Base-by-base conservation (phyloP, 2,888 invertebrate species). In the Deilephila elpenor region DNA sequence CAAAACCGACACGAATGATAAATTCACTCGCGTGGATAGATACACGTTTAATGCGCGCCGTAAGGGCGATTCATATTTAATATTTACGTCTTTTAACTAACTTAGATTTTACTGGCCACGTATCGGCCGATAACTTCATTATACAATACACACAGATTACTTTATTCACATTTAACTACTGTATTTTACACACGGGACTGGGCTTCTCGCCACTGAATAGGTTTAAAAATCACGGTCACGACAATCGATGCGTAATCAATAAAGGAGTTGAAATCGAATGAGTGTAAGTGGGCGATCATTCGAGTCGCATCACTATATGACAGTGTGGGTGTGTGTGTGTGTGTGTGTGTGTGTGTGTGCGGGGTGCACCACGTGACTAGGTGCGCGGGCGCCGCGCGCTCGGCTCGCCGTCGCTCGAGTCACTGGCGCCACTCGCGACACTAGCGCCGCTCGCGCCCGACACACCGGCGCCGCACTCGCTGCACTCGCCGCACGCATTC, bases 101-200 rank as follows among this genome's bases (percentile, higher is more conserved):
- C 67, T 20, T 64, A 37, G 64, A 64, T 67, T 51, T 62, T 7
- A 51, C 67, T 67, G 25, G 51, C 67, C 44, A 1, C 25, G 17
- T 51, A 67, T 67, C 6, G 44, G 51, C 67, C 25, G 64, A 67
- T 67, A 67, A 51, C 8, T 64, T 64, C 20, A 64, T 51, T 67
- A 67, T 51, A 67, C 25, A 25, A 25, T 25, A 25, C 25, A 25
- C 67, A 67, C 25, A 67, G 64, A 64, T 51, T 67, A 56, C 56
- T 56, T 56, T 56, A 67, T 67, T 44, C 67, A 51, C 67, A 67
- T 67, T 51, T 67, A 67, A 51, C 67, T 67, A 67, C 67, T 51
- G 51, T 37, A n/a, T 67, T 67, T 67, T 64, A 64, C 44, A 67
- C 51, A 51, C 17, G 25, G 51, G 67, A 44, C 51, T 25, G 5